Conservation (phyloP, 2,113 vertebrate species). For the Solea solea region DNA sequence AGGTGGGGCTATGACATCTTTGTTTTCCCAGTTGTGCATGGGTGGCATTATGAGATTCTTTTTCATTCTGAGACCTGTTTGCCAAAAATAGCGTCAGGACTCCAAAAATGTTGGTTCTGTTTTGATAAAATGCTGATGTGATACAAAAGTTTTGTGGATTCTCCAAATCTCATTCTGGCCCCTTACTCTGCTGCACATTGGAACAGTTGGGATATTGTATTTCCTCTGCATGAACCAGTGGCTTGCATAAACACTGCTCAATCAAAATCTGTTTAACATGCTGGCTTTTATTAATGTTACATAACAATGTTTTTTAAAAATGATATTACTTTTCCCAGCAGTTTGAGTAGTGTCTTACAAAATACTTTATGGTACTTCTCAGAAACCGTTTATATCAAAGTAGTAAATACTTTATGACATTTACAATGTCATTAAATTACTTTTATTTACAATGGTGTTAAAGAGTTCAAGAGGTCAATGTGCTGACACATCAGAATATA, state of each 20-base stretch:
- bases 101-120: no score
- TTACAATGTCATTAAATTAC: conserved; percentile 15
- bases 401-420: conserved; percentile 11
- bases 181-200: conserved; percentile 55
- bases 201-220: conserved; percentile 62
- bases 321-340: background rate
- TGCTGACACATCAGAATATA: conserved; percentile 38
- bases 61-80: no score
- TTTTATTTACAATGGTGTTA: conserved; percentile 13
- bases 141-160: no score
- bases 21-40: no score
- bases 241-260: conserved; percentile 28
- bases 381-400: background rate
- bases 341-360: background rate
- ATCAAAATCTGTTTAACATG: conserved; percentile 40
- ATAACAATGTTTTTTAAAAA: conserved; percentile 9
- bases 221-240: conserved; percentile 58
- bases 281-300: conserved; percentile 28
- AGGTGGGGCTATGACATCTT: no score
- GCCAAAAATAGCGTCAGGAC: no score
- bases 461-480: conserved; percentile 25
- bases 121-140: no score
- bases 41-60: no score
- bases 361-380: background rate
- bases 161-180: no score